Evolutionary conservation across 2,113 vertebrate species (phyloP).

Genomic region (Empidonax traillii): DNA sequence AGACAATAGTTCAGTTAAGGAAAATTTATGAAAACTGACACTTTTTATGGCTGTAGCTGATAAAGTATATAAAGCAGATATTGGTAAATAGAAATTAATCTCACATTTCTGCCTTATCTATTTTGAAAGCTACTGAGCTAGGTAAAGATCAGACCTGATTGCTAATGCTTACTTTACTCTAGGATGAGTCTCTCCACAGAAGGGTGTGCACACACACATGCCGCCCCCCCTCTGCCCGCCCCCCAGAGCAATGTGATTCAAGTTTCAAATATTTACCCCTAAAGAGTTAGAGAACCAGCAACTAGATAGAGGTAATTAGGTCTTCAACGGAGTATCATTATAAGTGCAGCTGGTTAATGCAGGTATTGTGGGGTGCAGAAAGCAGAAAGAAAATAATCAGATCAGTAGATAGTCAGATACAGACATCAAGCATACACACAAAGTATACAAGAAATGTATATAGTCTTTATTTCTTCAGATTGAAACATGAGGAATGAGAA

Average conservation of each 20-base stretch:
- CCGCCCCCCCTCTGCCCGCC: too few species aligned
- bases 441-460: not conserved
- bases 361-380: not conserved
- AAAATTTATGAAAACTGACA: not conserved
- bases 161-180: not conserved
- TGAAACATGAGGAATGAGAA: not conserved
- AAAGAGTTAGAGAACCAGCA: not conserved
- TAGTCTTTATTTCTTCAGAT: not conserved
- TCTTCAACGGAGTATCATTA: not conserved
- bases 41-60: not conserved
- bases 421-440: not conserved
- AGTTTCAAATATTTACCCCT: conserved; percentile 7
- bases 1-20: not conserved
- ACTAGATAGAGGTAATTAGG: not conserved
- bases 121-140: not conserved
- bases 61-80: not conserved
- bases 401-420: not conserved
- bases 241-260: not conserved
- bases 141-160: not conserved
- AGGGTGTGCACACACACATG: rapidly evolving
- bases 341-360: not conserved
- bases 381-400: not conserved
- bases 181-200: not conserved
- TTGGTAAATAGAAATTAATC: not conserved
- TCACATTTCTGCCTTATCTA: not conserved